Evolutionary conservation across 2,888 invertebrate genomes (phyloP).

Genomic region (Heliconius hortense): DNA sequence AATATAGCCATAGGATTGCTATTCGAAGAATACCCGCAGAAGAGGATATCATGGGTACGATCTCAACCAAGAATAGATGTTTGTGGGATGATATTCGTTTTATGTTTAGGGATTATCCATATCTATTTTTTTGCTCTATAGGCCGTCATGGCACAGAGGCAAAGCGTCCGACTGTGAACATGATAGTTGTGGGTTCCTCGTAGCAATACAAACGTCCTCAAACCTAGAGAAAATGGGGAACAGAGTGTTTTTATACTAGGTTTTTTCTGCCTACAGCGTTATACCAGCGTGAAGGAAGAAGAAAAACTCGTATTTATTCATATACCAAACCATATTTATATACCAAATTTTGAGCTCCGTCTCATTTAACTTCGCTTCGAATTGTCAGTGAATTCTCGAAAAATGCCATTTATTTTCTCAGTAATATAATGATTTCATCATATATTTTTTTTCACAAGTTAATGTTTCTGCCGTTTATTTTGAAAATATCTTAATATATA

Average conservation of each 20-base stretch:
- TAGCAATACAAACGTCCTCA: neutral
- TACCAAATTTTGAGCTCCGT: no score
- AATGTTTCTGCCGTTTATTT: neutral
- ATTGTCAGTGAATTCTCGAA: neutral
- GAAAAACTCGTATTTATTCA: neutral
- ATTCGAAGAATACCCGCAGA: neutral
- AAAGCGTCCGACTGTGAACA: neutral
- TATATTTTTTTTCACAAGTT: neutral
- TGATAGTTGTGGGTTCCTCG: neutral
- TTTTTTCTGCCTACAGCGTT: no score
- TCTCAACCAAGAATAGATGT: neutral
- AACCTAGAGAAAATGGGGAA: neutral
- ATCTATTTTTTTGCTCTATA: neutral
- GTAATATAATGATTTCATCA: neutral
- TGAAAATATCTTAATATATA: neutral
- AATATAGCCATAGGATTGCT: neutral
- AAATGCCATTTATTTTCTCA: neutral
- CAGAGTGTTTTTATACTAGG: neutral
- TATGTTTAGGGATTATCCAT: neutral
- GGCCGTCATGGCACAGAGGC: neutral
- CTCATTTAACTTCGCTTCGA: no score
- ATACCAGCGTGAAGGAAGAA: neutral
- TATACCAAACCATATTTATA: no score
- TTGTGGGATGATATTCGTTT: neutral
- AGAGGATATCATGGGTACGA: slow-evolving; percentile 2